Conservation (phyloP, 2,113 vertebrate species). For the Porphyrio hochstetteri region DNA sequence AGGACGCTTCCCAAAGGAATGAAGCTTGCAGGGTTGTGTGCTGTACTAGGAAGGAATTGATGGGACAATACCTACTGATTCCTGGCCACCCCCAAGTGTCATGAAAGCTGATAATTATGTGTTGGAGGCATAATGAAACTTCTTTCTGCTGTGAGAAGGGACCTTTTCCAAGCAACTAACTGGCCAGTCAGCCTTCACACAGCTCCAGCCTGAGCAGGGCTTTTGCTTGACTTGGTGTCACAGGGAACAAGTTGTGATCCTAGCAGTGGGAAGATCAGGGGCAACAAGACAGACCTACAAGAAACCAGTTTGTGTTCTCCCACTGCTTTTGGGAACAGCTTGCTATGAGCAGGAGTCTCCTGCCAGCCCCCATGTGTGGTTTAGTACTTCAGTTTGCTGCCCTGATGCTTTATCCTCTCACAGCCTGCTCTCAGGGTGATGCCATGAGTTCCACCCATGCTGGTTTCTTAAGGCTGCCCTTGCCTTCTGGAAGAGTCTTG, state of each 20-base stretch:
- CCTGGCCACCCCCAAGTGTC: background rate
- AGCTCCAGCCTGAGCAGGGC: background rate
- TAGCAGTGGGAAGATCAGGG: background rate
- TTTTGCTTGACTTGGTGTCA: rapidly evolving
- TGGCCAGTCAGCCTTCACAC: background rate
- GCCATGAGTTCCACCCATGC: background rate
- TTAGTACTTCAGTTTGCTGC: background rate
- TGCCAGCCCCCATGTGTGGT: background rate
- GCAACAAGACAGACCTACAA: background rate
- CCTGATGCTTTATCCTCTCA: background rate
- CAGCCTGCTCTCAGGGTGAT: background rate
- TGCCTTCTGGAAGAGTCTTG: background rate
- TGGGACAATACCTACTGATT: no score
- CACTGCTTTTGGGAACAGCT: background rate
- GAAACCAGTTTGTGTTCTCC: background rate
- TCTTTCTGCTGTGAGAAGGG: background rate
- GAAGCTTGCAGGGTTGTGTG: background rate
- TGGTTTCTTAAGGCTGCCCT: background rate
- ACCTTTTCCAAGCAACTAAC: background rate
- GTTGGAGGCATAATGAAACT: background rate
- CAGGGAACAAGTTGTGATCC: rapidly evolving
- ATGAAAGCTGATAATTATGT: background rate
- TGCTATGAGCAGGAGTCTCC: background rate
- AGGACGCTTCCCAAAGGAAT: background rate
- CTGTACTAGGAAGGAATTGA: no score